These are phyloP conservation scores for Pogonomyrmex barbatus DNA, from an alignment of 1,140 invertebrate genomes.

Conservation along the genomic window DNA sequence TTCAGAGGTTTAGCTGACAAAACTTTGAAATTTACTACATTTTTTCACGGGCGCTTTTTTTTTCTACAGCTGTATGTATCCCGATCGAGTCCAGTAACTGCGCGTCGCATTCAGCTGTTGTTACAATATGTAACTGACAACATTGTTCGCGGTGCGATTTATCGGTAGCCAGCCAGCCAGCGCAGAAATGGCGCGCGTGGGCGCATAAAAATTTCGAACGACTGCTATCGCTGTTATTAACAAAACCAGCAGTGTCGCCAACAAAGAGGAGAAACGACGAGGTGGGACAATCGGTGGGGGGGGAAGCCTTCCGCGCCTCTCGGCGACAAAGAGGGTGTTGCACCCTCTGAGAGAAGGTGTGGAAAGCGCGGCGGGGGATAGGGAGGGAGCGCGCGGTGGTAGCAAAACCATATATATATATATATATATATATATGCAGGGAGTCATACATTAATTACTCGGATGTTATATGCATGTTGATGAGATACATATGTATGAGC, in stretches of 20 bases:
- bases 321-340: slow-evolving; percentile 31
- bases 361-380: background rate
- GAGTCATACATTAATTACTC: slow-evolving; percentile 76
- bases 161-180: background rate
- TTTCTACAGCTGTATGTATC: background rate
- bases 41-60: background rate
- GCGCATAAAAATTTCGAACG: slow-evolving; percentile 46
- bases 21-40: background rate
- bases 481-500: slow-evolving; percentile 76
- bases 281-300: slow-evolving; percentile 8
- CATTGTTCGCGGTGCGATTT: slow-evolving; percentile 52
- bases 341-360: slow-evolving; percentile 1
- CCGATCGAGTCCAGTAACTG: slow-evolving; percentile 36
- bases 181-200: background rate
- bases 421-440: background rate
- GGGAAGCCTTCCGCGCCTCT: background rate
- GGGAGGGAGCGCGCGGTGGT: background rate
- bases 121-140: slow-evolving; percentile 46
- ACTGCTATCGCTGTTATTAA: slow-evolving; percentile 41
- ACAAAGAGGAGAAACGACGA: slow-evolving; percentile 17
- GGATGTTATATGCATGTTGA: slow-evolving; percentile 76
- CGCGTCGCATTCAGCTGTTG: slow-evolving; percentile 23
- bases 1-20: background rate
- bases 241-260: background rate
- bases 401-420: background rate